These are phyloP conservation scores for Eufriesea mexicana DNA, from an alignment of 1,140 invertebrate genomes.

Conservation along the genomic window DNA sequence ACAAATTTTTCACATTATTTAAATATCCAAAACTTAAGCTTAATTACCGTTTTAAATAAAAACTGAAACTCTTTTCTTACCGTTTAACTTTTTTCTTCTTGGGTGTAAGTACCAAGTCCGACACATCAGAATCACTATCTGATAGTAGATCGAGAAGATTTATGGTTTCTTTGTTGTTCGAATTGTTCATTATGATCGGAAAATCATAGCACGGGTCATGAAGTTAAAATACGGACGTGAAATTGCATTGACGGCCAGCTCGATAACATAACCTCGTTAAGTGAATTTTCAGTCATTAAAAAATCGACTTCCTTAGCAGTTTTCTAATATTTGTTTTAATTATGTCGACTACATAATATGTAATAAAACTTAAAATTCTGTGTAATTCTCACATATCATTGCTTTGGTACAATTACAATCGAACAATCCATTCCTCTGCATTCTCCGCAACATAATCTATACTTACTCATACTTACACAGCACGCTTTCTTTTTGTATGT, in stretches of 20 bases:
- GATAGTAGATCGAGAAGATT: constrained; percentile 85
- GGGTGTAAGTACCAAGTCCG: constrained; percentile 84
- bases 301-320: neutral
- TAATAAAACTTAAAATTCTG: neutral
- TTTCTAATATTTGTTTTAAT: neutral
- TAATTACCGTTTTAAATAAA: too few relatives aligned
- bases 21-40: neutral
- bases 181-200: constrained; percentile 75
- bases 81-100: constrained; percentile 84
- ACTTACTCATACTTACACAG: neutral
- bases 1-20: neutral
- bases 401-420: neutral
- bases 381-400: constrained; percentile 32
- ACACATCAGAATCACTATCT: constrained; percentile 84
- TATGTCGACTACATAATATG: constrained; percentile 2
- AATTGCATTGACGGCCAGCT: constrained; percentile 38
- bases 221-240: constrained; percentile 13
- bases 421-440: neutral
- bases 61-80: constrained; percentile 63
- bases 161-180: constrained; percentile 85
- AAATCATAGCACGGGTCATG: constrained; percentile 38
- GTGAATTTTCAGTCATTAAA: neutral
- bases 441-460: constrained; percentile 24
- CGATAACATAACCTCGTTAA: constrained; percentile 65
- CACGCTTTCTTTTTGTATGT: neutral